Evolutionary conservation across 2,113 vertebrate species (phyloP), one percentile per base, ranked within the genome.

Genomic region (Peromyscus leucopus): DNA sequence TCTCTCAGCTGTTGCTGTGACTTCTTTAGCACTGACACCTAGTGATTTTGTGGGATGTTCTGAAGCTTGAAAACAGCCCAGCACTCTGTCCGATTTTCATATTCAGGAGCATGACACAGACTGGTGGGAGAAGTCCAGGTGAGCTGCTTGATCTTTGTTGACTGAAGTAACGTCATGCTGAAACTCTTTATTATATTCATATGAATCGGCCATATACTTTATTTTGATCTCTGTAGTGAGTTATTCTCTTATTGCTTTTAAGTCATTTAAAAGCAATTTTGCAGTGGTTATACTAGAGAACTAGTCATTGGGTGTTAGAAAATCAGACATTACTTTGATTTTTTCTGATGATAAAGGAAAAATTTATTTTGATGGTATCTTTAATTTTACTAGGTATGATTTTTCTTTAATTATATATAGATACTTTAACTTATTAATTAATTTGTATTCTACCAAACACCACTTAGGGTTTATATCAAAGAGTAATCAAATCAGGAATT

Each of bases 401-500:
- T 91, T 97, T 59, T 95, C 84, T 97, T 97, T 98, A 95, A 63
- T 90, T 98, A 90, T 95, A 96, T 94, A n/a, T 96, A 96, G 42
- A 92, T 98, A 97, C 96, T 74, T 86, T 97, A 96, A 96, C 88
- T 97, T 97, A 72, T 48, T 71, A 57, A 97, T 98, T 98, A 57
- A 97, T 98, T 98, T 96, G 89, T 97, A 98, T 98, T 95, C 97
- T 97, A 0, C 74, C 16, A 7, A 92, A 86, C 90, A 89, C 88
- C 89, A 63, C 96, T 98, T 97, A 93, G 48, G 9, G 92, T 97
- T 98, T 92, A 96, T 97, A 98, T 98, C 96, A 97, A 98, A 98
- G 96, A 96, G 96, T 98, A 98, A 98, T 98, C 98, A 98, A 98
- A 96, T 98, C 96, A 98, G 97, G 97, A 98, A 98, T 96, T 98